Evolutionary conservation across 2,888 invertebrate species (phyloP), one percentile per base, ranked within the genome.

Genomic region (Strigamia crassipes): DNA sequence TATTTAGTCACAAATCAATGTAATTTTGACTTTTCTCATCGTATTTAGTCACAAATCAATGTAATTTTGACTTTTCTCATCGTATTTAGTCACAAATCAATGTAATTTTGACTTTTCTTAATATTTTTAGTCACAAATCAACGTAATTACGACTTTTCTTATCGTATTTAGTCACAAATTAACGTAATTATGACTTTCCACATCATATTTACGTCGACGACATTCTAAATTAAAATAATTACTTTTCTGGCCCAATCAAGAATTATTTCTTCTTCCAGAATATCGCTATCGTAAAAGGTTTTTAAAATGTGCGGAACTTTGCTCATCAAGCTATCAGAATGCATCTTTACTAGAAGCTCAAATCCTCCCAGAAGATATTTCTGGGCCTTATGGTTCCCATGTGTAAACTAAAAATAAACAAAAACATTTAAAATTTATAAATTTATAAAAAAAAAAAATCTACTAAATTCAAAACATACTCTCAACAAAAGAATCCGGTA

Each of bases 181-280:
- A n/a, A n/a, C n/a, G n/a, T n/a, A n/a, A n/a, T n/a, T n/a, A n/a
- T n/a, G n/a, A n/a, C n/a, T n/a, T n/a, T n/a, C n/a, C n/a, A n/a
- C n/a, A n/a, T n/a, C n/a, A n/a, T n/a, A n/a, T n/a, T n/a, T n/a
- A n/a, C n/a, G n/a, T n/a, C n/a, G n/a, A n/a, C n/a, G n/a, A n/a
- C n/a, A n/a, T n/a, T n/a, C n/a, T n/a, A n/a, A n/a, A n/a, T n/a
- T n/a, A n/a, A n/a, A n/a, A n/a, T n/a, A 38, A 94, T 94, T 81
- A 96, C 94, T 91, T 97, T 99, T 85, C 93, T 94, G 10, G 94
- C 93, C 99, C 99, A 99, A 84, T 98, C 97, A 84, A 99, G 90
- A 85, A 99, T 91, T 78, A 94, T 93, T 87, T 95, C 94, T 89
- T 99, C 99, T 85, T 96, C 96, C 86, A 99, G 90, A 86, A 99